Percentiles rank a stretch among this genome's conserved stretches.
Conservation (phyloP, 2,797 vertebrate genomes). For the Macroramphosus scolopax region DNA sequence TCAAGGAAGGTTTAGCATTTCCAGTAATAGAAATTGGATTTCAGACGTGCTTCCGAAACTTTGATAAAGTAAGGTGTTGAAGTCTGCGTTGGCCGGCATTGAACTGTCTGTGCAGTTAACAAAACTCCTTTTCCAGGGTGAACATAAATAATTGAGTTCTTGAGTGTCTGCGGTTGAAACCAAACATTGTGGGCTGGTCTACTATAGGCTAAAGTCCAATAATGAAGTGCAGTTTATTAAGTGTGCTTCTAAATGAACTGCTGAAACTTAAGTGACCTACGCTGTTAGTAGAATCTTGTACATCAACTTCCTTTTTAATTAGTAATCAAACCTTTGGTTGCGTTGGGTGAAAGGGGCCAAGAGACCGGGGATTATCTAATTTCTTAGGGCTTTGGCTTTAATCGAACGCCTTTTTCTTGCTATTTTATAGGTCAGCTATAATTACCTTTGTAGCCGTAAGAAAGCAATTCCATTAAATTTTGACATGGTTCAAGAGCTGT, state of each 20-base stretch:
- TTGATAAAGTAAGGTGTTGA: constrained; percentile 28
- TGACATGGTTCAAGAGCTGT: constrained; percentile 49
- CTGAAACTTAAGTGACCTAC: constrained; percentile 22
- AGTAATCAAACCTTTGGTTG: constrained; percentile 45
- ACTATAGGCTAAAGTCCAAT: neutral
- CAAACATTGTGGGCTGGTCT: constrained; percentile 6
- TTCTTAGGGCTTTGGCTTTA: constrained; percentile 60
- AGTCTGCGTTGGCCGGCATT: constrained; percentile 21
- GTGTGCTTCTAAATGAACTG: constrained; percentile 19
- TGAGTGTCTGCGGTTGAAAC: neutral
- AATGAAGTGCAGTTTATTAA: constrained; percentile 3
- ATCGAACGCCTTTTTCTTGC: constrained; percentile 42
- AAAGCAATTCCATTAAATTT: constrained; percentile 50
- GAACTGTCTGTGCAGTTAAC: constrained; percentile 3
- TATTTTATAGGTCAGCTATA: constrained; percentile 61
- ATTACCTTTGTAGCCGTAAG: constrained; percentile 49
- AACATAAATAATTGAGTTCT: constrained; percentile 1
- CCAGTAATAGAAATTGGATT: constrained; percentile 52
- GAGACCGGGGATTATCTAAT: constrained; percentile 55
- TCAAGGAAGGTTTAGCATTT: constrained; percentile 62
- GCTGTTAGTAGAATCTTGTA: constrained; percentile 10
- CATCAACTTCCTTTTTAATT: constrained; percentile 39
- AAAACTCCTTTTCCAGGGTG: neutral
- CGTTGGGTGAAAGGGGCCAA: constrained; percentile 22
- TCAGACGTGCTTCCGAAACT: constrained; percentile 37